Conservation (phyloP, 2,888 invertebrate species). For the Tetanocera ferruginea region DNA sequence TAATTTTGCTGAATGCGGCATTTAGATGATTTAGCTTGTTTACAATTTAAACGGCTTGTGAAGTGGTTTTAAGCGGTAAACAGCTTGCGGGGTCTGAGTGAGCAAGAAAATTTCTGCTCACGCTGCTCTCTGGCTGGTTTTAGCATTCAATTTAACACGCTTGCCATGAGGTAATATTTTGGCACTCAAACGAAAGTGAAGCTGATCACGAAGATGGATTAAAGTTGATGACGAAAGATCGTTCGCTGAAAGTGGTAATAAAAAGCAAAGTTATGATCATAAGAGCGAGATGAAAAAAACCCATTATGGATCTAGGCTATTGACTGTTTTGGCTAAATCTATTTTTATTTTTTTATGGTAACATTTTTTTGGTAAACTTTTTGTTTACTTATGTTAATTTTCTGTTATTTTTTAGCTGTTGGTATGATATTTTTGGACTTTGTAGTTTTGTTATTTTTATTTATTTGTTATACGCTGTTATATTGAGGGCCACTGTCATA, state of each 20-base stretch:
- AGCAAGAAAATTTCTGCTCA: neutral
- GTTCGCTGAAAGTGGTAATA: no score
- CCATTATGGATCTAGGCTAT: slow-evolving; percentile 17
- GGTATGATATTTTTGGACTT: slow-evolving; percentile 14
- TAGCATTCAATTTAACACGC: slow-evolving; percentile 1
- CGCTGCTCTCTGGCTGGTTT: neutral
- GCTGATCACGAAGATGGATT: slow-evolving; percentile 32
- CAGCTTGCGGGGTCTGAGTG: neutral
- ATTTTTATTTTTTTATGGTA: neutral
- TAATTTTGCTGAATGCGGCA: neutral
- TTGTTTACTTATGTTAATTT: neutral
- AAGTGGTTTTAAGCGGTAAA: neutral
- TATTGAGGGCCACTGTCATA: no score
- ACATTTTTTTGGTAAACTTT: neutral
- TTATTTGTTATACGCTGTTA: neutral
- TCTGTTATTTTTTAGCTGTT: neutral
- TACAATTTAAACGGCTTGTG: neutral
- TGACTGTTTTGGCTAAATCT: slow-evolving; percentile 17
- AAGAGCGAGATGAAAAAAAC: neutral
- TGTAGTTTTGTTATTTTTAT: neutral
- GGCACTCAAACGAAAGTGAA: slow-evolving; percentile 58
- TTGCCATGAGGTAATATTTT: slow-evolving; percentile 38
- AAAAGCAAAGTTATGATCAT: neutral
- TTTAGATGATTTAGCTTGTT: neutral
- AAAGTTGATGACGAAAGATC: no score